Conservation (phyloP, 2,888 invertebrate species). For the Tachina fera region DNA sequence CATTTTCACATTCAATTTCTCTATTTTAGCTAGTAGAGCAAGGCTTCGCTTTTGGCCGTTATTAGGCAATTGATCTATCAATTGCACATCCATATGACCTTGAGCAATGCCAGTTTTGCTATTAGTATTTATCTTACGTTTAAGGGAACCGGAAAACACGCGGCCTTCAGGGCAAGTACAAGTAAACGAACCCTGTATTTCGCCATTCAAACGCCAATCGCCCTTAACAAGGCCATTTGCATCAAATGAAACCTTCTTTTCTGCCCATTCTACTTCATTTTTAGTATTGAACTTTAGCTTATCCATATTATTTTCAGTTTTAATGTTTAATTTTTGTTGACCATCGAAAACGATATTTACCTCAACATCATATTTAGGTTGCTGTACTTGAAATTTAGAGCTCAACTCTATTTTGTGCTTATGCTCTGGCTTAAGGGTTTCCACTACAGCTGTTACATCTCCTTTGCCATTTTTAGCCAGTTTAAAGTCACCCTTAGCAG, state of each 20-base stretch:
- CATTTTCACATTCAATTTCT: constrained; percentile 82
- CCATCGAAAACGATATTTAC: constrained; percentile 87
- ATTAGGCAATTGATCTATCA: constrained; percentile 80
- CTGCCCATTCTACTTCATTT: constrained; percentile 84
- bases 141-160: constrained; percentile 81
- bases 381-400: constrained; percentile 86
- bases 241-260: constrained; percentile 83
- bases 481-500: constrained; percentile 86
- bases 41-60: constrained; percentile 81
- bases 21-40: constrained; percentile 79
- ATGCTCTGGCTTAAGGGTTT: constrained; percentile 83
- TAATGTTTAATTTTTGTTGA: constrained; percentile 86
- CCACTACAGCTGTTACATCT: constrained; percentile 82
- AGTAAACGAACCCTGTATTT: constrained; percentile 76
- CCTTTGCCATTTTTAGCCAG: constrained; percentile 87
- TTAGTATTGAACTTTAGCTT: constrained; percentile 85
- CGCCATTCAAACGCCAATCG: constrained; percentile 78
- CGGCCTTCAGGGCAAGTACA: constrained; percentile 76
- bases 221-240: constrained; percentile 76
- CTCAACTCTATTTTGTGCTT: constrained; percentile 86
- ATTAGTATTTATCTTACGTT: constrained; percentile 81
- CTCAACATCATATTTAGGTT: constrained; percentile 86
- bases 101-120: constrained; percentile 83
- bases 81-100: constrained; percentile 83
- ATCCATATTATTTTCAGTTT: constrained; percentile 85